Percentiles rank a stretch among this genome's conserved stretches.
Conservation (phyloP, 2,888 invertebrate species). For the Ypsolopha sequella region DNA sequence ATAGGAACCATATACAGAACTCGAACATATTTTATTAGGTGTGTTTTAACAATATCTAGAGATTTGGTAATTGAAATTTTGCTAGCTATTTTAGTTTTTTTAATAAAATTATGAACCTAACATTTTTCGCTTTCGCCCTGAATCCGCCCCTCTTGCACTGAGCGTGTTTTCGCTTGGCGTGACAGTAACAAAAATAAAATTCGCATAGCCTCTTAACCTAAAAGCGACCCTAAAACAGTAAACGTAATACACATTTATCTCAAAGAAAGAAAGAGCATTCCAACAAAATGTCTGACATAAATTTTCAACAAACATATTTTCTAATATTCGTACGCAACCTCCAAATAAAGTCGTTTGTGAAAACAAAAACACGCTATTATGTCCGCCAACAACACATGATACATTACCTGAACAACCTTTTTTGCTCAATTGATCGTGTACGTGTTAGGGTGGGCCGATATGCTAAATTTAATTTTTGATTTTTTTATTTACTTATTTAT, state of each 20-base stretch:
- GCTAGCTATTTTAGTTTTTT: too few relatives aligned
- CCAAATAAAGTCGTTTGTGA: slow-evolving; percentile 3
- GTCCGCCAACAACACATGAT: slow-evolving; percentile 2
- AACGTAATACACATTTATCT: not conserved
- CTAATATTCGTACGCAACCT: not conserved
- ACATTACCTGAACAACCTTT: slow-evolving; percentile 4
- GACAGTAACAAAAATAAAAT: too few relatives aligned
- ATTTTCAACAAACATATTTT: slow-evolving; percentile 3
- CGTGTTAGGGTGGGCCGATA: not conserved
- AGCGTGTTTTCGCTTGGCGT: too few relatives aligned
- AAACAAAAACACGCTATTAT: slow-evolving; percentile 2
- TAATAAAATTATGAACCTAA: too few relatives aligned
- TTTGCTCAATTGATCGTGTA: not conserved
- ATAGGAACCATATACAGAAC: too few relatives aligned
- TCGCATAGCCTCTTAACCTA: not conserved
- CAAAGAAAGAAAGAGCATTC: not conserved
- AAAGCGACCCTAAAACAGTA: not conserved
- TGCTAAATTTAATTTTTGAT: not conserved
- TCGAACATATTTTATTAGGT: too few relatives aligned
- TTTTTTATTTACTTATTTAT: too few relatives aligned
- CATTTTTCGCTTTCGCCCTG: too few relatives aligned
- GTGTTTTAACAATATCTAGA: too few relatives aligned
- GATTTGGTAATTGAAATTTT: too few relatives aligned
- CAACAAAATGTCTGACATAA: not conserved
- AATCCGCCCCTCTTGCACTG: too few relatives aligned